Evolutionary conservation across 2,888 invertebrate genomes (phyloP).

Genomic region (Dendrolimus houi): DNA sequence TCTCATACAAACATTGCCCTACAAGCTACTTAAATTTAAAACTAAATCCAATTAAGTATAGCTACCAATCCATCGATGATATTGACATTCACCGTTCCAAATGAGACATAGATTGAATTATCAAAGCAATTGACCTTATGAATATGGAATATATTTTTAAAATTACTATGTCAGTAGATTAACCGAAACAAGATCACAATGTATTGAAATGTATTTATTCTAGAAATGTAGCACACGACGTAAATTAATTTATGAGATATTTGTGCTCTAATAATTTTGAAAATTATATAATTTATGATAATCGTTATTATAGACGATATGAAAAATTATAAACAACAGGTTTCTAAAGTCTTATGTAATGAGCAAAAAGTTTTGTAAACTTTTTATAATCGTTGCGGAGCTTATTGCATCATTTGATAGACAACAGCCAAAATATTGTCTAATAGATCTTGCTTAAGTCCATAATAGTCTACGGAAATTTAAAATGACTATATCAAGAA

Average conservation of each 20-base stretch:
- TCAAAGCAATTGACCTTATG: neutral
- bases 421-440: too few relatives aligned
- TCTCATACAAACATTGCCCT: too few relatives aligned
- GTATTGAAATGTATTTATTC: neutral
- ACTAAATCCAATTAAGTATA: too few relatives aligned
- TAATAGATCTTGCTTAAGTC: too few relatives aligned
- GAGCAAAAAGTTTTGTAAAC: neutral
- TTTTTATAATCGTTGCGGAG: too few relatives aligned
- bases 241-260: neutral
- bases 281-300: neutral
- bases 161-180: neutral
- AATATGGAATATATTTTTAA: neutral
- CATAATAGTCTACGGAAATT: too few relatives aligned
- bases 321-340: neutral
- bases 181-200: neutral
- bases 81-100: neutral
- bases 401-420: too few relatives aligned
- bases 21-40: too few relatives aligned
- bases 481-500: too few relatives aligned
- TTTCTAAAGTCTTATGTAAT: neutral
- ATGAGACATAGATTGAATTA: neutral
- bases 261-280: neutral
- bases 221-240: neutral
- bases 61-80: neutral
- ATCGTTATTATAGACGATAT: neutral